A percentile compares a stretch with the other conserved stretches of the same genome.
These are phyloP conservation scores for Barypeithes pellucidus DNA, from an alignment of 2,888 invertebrate species.

Conservation along the genomic window DNA sequence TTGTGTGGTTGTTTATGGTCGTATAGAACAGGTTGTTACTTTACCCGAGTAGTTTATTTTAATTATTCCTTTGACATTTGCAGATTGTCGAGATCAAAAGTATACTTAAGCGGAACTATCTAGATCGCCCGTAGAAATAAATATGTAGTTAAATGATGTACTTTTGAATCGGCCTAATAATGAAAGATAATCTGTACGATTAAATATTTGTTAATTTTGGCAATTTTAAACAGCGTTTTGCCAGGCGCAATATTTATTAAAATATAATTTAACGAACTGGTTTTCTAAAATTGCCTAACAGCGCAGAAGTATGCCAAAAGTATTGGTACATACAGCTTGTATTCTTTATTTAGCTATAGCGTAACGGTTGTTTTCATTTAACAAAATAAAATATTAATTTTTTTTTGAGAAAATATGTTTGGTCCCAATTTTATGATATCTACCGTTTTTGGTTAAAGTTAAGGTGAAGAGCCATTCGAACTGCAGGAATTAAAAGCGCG, in stretches of 20 bases:
- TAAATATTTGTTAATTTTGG: constrained; percentile 30
- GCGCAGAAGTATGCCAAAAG: constrained; percentile 54
- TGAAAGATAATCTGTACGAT: not conserved
- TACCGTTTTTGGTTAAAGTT: too few species aligned
- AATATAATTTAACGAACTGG: constrained; percentile 54
- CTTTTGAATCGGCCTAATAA: not conserved
- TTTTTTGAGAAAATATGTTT: too few species aligned
- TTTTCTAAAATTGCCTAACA: constrained; percentile 60
- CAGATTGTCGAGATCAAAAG: constrained; percentile 12
- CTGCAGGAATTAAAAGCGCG: too few species aligned
- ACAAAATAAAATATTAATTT: constrained; percentile 6
- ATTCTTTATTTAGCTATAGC: constrained; percentile 55
- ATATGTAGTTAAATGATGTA: constrained; percentile 3
- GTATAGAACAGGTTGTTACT: constrained; percentile 26
- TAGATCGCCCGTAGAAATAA: constrained; percentile 13
- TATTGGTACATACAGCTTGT: constrained; percentile 55
- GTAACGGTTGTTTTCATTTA: constrained; percentile 55
- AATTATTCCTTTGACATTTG: constrained; percentile 27
- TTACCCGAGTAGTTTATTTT: constrained; percentile 4
- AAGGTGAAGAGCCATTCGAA: too few species aligned
- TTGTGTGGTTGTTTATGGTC: constrained; percentile 2
- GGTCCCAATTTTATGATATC: too few species aligned
- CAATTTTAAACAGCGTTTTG: constrained; percentile 25
- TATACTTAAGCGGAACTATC: constrained; percentile 22
- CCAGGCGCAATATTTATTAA: constrained; percentile 39